Evolutionary conservation across 2,113 vertebrate species (phyloP), one percentile per base, ranked within the genome.

Genomic region (Platichthys flesus): DNA sequence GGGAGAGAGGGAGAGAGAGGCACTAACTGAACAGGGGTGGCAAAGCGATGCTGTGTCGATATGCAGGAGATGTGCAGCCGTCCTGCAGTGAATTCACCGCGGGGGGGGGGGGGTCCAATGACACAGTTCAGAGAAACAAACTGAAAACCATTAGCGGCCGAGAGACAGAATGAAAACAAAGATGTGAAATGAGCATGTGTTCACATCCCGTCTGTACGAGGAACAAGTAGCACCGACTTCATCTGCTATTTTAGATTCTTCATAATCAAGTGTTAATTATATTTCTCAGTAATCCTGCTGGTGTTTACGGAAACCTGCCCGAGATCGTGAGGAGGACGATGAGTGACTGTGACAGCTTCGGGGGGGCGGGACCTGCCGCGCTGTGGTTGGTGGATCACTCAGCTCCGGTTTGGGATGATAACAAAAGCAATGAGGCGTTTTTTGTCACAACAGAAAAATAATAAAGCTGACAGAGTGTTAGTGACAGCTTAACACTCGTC

Each of bases 231-330:
- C 71, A 21, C 71, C 23, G 55, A 64, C 47, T 63, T 42, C 35
- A 67, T 59, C 0, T 15, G 26, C 56, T 74, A 21, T 61, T 77
- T 79, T 21, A 47, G 47, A 49, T 7, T 16, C 6, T 5, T 16
- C 3, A 18, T 5, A 49, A 49, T 49, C 47, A 18, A 49, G 47
- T 49, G 47, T 16, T 49, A 18, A 49, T 49, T 18, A 49, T 49
- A 16, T 49, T 49, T 49, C 12, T 9, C 21, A 49, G 1, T 16
- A 45, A 45, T 68, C 45, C 52, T 66, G 61, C 78, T 26, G 75
- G 56, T 79, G 76, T 88, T 83, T 68, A 20, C 69, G 35, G 57
- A 74, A 70, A 56, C 54, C 54, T 13, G 54, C 54, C 8, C 21
- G 51, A 54, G 51, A 54, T 20, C 10, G 52, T 54, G 52, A 54